Evolutionary conservation across 2,888 invertebrate species (phyloP), one percentile per base, ranked within the genome.

Genomic region (Schrankia costaestrigalis): DNA sequence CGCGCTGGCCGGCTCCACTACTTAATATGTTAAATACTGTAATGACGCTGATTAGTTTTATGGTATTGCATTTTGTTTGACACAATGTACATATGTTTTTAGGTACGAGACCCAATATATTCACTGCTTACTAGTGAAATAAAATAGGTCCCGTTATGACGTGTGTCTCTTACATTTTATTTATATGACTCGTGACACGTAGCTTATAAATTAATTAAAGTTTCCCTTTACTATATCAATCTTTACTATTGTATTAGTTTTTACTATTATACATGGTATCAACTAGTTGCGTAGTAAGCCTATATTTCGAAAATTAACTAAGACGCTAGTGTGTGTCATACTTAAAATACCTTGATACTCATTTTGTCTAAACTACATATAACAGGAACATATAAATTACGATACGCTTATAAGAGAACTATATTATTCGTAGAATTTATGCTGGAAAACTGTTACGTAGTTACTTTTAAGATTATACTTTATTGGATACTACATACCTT

Each of bases 41-140:
- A 58, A 56, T 53, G 59, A 66, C 63, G 66, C 74, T 70, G 69
- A 75, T 71, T 76, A 72, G 67, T 72, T 68, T 62, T 73, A 76
- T 66, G 71, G 70, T 70, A 72, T 73, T 78, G 79, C 82, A 78
- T 78, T 77, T 78, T 71, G 60, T 62, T 72, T 70, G 67, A 75
- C 71, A 65, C 69, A 61, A 52, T 68, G 67, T 69, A 70, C 62
- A 66, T 65, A 58, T 50, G 56, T 51, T 28, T 59, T 58, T 59
- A 60, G 51, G 54, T 43, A 49, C 37, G 58, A 58, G 56, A 59
- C 56, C 41, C 27, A n/a, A 44, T 37, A 35, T 35, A 34, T 47
- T 53, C 41, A 46, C 41, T 41, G 56, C 34, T 33, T 49, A 44
- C 42, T 53, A 48, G 46, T 50, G 35, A 41, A 47, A 6, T 42